phyloP scores from a whole-genome alignment of 2,888 invertebrate species.

The Opisthograptis luteolata region DNA sequence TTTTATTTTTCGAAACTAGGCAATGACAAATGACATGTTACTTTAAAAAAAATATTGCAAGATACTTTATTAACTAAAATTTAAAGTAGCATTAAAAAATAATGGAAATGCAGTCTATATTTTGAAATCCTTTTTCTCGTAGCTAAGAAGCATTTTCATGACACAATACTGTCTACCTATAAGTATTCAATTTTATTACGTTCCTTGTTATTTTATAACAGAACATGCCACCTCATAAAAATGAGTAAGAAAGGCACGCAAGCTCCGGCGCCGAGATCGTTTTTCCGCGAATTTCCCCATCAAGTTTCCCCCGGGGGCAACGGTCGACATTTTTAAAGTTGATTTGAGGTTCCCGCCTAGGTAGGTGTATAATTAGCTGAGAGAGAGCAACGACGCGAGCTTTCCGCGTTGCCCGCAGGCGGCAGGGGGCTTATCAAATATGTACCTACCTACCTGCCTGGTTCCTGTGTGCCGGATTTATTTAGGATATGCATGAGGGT shows the following conservation, averaged over 20 bases:
- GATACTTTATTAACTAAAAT: no score
- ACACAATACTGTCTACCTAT: no score
- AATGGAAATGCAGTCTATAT: no score
- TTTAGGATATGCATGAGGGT: constrained; percentile 85
- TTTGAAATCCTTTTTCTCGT: no score
- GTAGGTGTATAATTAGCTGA: constrained; percentile 73
- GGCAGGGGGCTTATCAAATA: constrained; percentile 79
- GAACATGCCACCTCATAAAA: constrained; percentile 4
- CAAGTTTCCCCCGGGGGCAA: constrained; percentile 27
- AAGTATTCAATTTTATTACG: no score
- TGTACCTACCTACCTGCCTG: constrained; percentile 78
- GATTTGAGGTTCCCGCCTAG: constrained; percentile 66
- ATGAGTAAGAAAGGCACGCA: constrained; percentile 20
- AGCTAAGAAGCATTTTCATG: no score
- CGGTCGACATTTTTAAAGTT: constrained; percentile 55
- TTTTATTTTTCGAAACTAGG: no score
- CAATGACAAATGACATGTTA: no score
- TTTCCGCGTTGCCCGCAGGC: constrained; percentile 58
- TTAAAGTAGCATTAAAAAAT: no score
- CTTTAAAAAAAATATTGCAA: no score
- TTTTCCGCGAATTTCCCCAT: constrained; percentile 39
- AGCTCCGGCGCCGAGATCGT: constrained; percentile 38
- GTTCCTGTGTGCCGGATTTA: constrained; percentile 79
- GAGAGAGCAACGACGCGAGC: constrained; percentile 65
- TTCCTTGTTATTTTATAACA: constrained; percentile 6